Conservation (phyloP, 1,140 invertebrate genomes). For the Homalodisca vitripennis region DNA sequence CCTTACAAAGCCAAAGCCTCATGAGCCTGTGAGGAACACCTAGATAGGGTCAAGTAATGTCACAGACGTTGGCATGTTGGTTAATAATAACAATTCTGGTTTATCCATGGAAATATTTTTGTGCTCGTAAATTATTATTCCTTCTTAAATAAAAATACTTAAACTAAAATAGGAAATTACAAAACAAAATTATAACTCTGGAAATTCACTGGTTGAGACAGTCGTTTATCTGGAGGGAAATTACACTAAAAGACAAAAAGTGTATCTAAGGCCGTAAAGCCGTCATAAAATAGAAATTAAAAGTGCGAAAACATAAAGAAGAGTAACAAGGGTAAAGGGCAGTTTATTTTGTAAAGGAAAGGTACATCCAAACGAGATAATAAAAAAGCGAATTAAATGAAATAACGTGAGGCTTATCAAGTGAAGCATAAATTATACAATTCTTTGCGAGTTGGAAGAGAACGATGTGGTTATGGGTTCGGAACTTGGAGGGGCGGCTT, state of each 20-base stretch:
- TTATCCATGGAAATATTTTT: no score
- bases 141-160: no score
- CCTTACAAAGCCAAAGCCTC: no score
- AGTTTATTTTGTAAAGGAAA: conserved; percentile 9
- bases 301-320: conserved; percentile 25
- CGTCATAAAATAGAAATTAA: conserved; percentile 17
- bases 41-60: no score
- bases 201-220: no score
- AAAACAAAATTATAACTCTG: no score
- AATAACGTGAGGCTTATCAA: conserved; percentile 20
- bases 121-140: no score
- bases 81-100: no score
- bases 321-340: conserved; percentile 14
- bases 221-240: neutral
- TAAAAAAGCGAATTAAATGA: conserved; percentile 26
- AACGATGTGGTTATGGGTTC: conserved; percentile 25
- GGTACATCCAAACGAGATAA: conserved; percentile 7
- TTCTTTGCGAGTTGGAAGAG: conserved; percentile 14
- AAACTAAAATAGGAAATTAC: no score
- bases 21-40: no score
- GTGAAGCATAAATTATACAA: conserved; percentile 19
- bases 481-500: conserved; percentile 11
- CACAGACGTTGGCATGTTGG: no score
- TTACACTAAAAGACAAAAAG: conserved; percentile 5
- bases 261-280: neutral